Evolutionary conservation across 2,888 invertebrate species (phyloP).

Genomic region (Ryuthela nishihirai): DNA sequence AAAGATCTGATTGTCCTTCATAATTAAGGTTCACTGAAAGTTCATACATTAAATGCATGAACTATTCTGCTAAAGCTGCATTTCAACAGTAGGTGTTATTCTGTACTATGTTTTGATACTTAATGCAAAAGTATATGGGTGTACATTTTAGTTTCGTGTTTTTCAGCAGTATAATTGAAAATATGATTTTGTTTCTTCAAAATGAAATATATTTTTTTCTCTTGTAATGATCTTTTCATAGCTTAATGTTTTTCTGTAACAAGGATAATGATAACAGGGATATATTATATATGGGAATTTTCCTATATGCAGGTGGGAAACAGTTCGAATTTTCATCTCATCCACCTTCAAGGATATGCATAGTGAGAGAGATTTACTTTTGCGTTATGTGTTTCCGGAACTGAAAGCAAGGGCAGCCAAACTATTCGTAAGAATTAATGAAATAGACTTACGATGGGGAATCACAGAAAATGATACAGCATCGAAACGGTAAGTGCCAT

Average conservation of each 20-base stretch:
- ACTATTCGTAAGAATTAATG: constrained; percentile 48
- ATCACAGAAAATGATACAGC: constrained; percentile 51
- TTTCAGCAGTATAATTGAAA: background rate
- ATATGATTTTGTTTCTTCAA: background rate
- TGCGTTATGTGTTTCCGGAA: constrained; percentile 53
- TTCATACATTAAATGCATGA: no score
- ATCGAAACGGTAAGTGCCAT: constrained; percentile 44
- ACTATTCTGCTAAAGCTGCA: no score
- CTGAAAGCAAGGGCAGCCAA: constrained; percentile 49
- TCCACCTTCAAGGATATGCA: constrained; percentile 56
- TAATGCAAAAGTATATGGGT: no score
- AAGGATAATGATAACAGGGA: background rate
- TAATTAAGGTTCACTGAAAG: no score
- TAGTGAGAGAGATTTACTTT: constrained; percentile 53
- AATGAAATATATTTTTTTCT: background rate
- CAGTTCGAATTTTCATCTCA: constrained; percentile 53
- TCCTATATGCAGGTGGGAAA: constrained; percentile 50
- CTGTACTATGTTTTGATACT: no score
- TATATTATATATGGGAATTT: background rate
- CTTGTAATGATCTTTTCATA: background rate
- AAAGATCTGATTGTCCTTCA: no score
- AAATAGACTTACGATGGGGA: constrained; percentile 55
- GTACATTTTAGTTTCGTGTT: background rate
- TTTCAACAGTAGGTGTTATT: no score
- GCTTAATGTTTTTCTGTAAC: no score